Evolutionary conservation across 2,888 invertebrate species (phyloP), one percentile per base, ranked within the genome.

Genomic region (Drosophila pseudotalamancana): DNA sequence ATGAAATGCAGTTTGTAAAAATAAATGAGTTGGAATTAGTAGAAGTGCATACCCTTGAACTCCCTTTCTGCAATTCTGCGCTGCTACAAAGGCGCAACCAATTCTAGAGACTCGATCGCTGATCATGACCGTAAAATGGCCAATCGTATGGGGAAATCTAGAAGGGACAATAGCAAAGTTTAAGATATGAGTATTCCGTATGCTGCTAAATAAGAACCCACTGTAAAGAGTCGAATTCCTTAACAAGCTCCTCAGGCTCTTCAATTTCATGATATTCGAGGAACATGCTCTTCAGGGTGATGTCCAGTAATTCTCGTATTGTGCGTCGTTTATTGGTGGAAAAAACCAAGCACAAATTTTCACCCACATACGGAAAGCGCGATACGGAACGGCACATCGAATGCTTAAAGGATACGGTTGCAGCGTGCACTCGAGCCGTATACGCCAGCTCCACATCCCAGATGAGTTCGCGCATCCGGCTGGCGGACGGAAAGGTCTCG

Each of bases 361-460:
- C 72, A 0, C 87, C 87, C 0, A 39, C 42, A 18, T 12, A 2
- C 0, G 62, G 64, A 54, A 84, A 86, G 0, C 87, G 77, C 0
- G 0, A 1, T 0, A 72, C 63, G 14, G 78, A 16, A 6, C 82
- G 70, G 23, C 82, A 82, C 0, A 32, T 4, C 1, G 81, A 21
- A 6, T 67, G 81, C 23, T 27, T 62, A 4, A 70, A 72, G 1
- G 81, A 82, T 1, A 86, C 70, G 0, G 69, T 71, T 1, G 45
- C 8, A 0, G 61, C 74, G 23, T 82, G 84, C 0, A 45, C 1
- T 0, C 70, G 56, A 3, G 87, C 75, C 57, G 48, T 62, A 32
- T 81, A 80, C 4, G 43, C 87, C 42, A 82, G 39, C 6, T 82
- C 87, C 11, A 5, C 9, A n/a, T 82, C 82, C 87, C 82, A 82